Evolutionary conservation across 2,797 vertebrate species (phyloP).

Genomic region (Pampus argenteus): DNA sequence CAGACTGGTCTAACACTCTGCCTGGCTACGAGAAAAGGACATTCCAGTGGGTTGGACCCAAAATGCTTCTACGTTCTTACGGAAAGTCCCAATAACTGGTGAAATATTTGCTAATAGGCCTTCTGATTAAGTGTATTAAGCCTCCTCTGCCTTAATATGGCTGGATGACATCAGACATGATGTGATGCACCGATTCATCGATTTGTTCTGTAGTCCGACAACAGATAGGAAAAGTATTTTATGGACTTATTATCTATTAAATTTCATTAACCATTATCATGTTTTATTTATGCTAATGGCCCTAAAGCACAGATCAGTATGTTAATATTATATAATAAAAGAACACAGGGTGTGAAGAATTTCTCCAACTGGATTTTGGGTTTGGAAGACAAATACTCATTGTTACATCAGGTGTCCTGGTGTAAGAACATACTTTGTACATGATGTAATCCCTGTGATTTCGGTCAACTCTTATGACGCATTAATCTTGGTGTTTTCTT

Average conservation of each 20-base stretch:
- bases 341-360: constrained; percentile 16
- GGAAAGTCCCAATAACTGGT: constrained; percentile 56
- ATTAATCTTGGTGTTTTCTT: neutral
- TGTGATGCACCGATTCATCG: constrained; percentile 16
- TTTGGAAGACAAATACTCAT: constrained; percentile 1
- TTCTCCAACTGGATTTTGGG: constrained; percentile 23
- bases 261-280: constrained; percentile 8
- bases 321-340: constrained; percentile 4
- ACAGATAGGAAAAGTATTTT: constrained; percentile 2
- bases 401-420: neutral
- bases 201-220: neutral
- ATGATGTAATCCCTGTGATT: neutral
- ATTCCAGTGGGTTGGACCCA: constrained; percentile 57
- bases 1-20: constrained; percentile 18
- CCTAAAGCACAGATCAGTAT: constrained; percentile 8
- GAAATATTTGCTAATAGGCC: constrained; percentile 10
- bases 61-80: constrained; percentile 49
- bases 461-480: neutral
- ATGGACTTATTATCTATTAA: neutral
- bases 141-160: constrained; percentile 8
- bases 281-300: constrained; percentile 8
- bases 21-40: constrained; percentile 39
- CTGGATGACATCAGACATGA: constrained; percentile 17
- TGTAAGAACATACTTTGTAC: constrained; percentile 3
- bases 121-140: constrained; percentile 34